Evolutionary conservation across 2,113 vertebrate genomes (phyloP).

Genomic region (Mustelus asterias): DNA sequence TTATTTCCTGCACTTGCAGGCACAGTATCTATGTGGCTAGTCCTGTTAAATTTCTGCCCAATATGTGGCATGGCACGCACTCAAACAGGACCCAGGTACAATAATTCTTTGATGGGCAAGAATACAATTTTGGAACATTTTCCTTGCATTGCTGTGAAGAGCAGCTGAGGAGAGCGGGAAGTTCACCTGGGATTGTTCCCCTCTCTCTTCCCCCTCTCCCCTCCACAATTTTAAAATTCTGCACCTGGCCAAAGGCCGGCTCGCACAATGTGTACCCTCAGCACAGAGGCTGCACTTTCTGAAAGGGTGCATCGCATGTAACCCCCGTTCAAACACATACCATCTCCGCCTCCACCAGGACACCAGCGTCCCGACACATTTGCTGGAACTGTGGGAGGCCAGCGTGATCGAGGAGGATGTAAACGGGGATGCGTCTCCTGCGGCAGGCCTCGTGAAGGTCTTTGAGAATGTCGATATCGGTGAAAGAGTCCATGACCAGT

Average conservation of each 20-base stretch:
- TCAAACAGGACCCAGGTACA: no score
- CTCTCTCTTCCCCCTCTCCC: not conserved
- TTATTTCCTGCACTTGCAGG: no score
- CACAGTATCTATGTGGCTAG: no score
- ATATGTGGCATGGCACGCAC: not conserved
- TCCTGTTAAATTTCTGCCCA: no score
- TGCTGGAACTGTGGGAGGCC: conserved; percentile 72
- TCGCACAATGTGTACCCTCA: not conserved
- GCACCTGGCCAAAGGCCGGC: not conserved
- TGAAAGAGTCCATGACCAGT: conserved; percentile 90
- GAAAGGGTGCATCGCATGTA: not conserved
- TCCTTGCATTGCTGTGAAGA: not conserved
- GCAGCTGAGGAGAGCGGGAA: not conserved
- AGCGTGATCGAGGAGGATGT: conserved; percentile 83
- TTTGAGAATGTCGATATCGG: conserved; percentile 85
- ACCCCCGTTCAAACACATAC: conserved; percentile 50
- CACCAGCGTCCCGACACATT: conserved; percentile 77
- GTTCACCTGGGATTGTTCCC: not conserved
- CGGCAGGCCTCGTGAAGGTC: conserved; percentile 82
- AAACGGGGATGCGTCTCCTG: conserved; percentile 72
- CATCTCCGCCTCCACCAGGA: conserved; percentile 73
- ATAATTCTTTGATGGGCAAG: not conserved
- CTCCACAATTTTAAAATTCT: not conserved
- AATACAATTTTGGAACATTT: not conserved
- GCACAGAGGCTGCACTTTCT: not conserved